Evolutionary conservation across 2,113 vertebrate species (phyloP), one percentile per base, ranked within the genome.

Genomic region (Clupea harengus): DNA sequence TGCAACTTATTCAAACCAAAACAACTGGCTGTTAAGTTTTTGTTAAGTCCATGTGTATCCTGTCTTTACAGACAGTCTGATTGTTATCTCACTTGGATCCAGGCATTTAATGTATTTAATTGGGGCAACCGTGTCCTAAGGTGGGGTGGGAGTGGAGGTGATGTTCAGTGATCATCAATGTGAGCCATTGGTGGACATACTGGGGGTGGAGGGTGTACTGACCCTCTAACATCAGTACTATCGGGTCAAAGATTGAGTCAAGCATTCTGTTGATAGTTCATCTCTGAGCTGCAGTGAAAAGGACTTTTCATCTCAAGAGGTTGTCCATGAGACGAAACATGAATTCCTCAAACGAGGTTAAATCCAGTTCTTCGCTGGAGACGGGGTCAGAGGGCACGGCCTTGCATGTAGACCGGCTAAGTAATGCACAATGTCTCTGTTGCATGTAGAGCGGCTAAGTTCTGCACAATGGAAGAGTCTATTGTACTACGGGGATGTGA

Each of bases 21-120:
- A 60, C 54, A 60, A 60, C 54, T n/a, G 54, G 22, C 4, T 60
- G 4, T 60, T 60, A 22, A 60, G 54, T 60, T 60, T 60, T 39
- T 39, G 39, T 39, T 39, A 39, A 39, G 54, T 60, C 54, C 52
- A 57, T 60, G 32, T 78, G 72, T 39, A 78, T 78, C 28, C 32
- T 18, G 32, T 78, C 72, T 44, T 32, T 15, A 32, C 17, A 75
- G 28, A 75, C 67, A 75, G 32, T 32, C 10, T 78, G 72, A 78
- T 78, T 78, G 72, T 78, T 78, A 17, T 78, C 32, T 44, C 72
- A 78, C 72, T 18, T 39, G 72, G 72, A 39, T 78, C 32, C 72
- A 78, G 72, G 72, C 28, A 78, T 78, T 78, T 78, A 15, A 32
- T 78, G 11, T 78, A 78, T 28, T 32, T 17, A 2, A 15, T 17